Conservation (phyloP, 1,140 invertebrate species). For the Caerostris extrusa region DNA sequence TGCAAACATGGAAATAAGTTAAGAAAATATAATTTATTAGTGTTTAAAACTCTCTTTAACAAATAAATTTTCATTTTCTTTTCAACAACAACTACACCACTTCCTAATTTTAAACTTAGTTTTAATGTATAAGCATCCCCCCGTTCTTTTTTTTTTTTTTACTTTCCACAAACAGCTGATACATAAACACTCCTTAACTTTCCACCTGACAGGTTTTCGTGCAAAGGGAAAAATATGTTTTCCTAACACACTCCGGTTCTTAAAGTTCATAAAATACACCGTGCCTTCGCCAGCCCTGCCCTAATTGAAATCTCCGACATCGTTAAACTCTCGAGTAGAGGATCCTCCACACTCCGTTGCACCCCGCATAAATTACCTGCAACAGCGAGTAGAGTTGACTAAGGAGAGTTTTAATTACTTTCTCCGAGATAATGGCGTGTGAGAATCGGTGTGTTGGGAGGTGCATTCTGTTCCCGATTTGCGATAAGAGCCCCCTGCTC, state of each 20-base stretch:
- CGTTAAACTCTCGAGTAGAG: neutral
- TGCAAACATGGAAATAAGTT: no score
- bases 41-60: no score
- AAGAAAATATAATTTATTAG: no score
- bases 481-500: neutral
- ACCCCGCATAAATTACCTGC: neutral
- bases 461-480: neutral
- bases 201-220: neutral
- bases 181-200: neutral
- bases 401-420: constrained; percentile 6
- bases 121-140: no score
- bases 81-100: no score
- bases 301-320: neutral
- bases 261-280: neutral
- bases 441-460: neutral
- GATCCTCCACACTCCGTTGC: neutral
- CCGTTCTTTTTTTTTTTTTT: no score
- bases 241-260: neutral
- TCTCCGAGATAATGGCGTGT: neutral
- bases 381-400: neutral
- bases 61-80: no score
- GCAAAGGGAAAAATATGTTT: neutral
- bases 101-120: no score
- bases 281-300: neutral
- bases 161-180: no score